Evolutionary conservation across 2,888 invertebrate species (phyloP), one percentile per base, ranked within the genome.

Genomic region (Enchytraeus crypticus): DNA sequence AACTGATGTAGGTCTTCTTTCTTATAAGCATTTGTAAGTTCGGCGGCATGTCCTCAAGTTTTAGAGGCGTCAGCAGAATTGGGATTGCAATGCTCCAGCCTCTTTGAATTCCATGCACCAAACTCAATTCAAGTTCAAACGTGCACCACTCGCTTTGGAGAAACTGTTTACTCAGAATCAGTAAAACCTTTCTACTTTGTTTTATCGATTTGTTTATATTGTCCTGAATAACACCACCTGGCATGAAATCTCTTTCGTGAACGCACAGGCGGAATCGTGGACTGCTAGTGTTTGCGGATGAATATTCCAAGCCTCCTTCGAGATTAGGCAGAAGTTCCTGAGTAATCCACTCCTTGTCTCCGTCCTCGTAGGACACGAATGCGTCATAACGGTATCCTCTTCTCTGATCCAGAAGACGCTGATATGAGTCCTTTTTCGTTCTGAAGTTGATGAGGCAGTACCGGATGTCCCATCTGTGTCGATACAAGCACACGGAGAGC

Each of bases 381-480:
- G 57, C 57, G 32, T 57, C 57, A 23, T 47, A 57, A n/a, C n/a
- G n/a, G n/a, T n/a, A n/a, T n/a, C n/a, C n/a, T n/a, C n/a, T n/a
- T n/a, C n/a, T n/a, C n/a, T n/a, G n/a, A n/a, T n/a, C n/a, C n/a
- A n/a, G n/a, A n/a, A n/a, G n/a, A n/a, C n/a, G n/a, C n/a, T n/a
- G n/a, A n/a, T n/a, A n/a, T n/a, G n/a, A n/a, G n/a, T n/a, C n/a
- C n/a, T n/a, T n/a, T n/a, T n/a, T n/a, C n/a, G n/a, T n/a, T n/a
- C n/a, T n/a, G n/a, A n/a, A n/a, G n/a, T n/a, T n/a, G n/a, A 49
- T 4, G 0, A 46, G 21, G 32, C 18, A 57, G 33, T 57, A 57
- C 14, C 57, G 57, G 32, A 57, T 30, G 57, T 49, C 49, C 57
- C 57, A 57, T n/a, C 49, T 27, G 26, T 57, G 45, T 27, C 45